Conservation (phyloP, 1,140 invertebrate genomes). For the Marisa cornuarietis region DNA sequence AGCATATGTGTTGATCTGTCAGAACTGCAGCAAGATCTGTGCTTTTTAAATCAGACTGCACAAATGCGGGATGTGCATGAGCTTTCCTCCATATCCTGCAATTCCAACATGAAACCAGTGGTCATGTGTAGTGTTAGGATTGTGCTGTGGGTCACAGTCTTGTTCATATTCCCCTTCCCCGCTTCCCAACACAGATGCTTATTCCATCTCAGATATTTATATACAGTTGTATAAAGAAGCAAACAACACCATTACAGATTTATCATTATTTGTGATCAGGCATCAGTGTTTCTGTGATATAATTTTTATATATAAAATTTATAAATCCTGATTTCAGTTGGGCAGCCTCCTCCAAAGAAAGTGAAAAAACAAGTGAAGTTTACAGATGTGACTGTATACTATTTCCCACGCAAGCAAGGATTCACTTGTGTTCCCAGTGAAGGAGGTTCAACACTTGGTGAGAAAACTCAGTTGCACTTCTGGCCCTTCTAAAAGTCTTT, state of each 20-base stretch:
- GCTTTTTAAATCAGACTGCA: no score
- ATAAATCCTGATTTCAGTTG: neutral
- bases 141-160: no score
- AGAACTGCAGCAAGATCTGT: no score
- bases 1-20: no score
- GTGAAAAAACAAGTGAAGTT: slow-evolving; percentile 77
- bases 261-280: neutral
- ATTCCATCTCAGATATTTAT: neutral
- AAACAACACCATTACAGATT: neutral
- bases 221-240: neutral
- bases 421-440: slow-evolving; percentile 97
- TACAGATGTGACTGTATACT: slow-evolving; percentile 92
- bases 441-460: slow-evolving; percentile 92
- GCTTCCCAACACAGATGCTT: neutral
- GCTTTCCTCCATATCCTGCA: no score
- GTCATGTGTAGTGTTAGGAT: no score
- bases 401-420: slow-evolving; percentile 95
- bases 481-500: no score
- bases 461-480: slow-evolving; percentile 3
- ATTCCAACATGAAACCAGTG: no score
- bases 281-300: neutral
- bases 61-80: no score
- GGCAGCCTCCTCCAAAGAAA: slow-evolving; percentile 39
- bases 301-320: neutral
- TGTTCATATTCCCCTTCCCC: neutral